A percentile compares a stretch with the other conserved stretches of the same genome.
Evolutionary conservation across 2,113 vertebrate genomes (phyloP).

Genomic region (Hylia prasina): DNA sequence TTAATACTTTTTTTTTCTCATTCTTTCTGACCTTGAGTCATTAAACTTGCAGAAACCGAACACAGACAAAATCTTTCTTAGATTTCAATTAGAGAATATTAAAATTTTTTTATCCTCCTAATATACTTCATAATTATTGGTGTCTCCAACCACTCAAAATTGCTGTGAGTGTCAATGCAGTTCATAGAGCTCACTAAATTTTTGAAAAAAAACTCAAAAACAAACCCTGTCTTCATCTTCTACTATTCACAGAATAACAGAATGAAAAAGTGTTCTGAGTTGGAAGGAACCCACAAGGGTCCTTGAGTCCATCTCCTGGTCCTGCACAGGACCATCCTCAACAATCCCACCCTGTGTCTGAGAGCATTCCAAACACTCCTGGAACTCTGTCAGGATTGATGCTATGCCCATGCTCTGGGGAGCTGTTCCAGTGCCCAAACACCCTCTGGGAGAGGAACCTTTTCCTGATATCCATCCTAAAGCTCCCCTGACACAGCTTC

Average conservation of each 20-base stretch:
- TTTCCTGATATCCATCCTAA: background rate
- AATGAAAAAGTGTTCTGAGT: background rate
- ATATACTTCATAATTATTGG: background rate
- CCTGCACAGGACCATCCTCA: background rate
- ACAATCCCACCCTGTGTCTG: accelerated
- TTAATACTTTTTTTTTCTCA: background rate
- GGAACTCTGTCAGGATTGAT: accelerated
- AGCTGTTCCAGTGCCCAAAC: background rate
- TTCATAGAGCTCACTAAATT: background rate
- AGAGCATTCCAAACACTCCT: accelerated
- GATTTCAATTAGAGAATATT: background rate
- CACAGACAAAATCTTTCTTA: background rate
- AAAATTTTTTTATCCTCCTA: accelerated
- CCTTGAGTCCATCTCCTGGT: background rate
- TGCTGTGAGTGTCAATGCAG: background rate
- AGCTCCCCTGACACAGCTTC: background rate
- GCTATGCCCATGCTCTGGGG: background rate
- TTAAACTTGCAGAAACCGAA: background rate
- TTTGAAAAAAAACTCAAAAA: background rate
- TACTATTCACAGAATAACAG: background rate
- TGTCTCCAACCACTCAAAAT: background rate
- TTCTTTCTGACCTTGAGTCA: background rate
- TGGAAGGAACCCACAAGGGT: background rate
- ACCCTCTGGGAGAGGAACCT: background rate
- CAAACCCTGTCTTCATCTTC: background rate